Conservation (phyloP, 2,888 invertebrate genomes). For the Choreutis nemorana region DNA sequence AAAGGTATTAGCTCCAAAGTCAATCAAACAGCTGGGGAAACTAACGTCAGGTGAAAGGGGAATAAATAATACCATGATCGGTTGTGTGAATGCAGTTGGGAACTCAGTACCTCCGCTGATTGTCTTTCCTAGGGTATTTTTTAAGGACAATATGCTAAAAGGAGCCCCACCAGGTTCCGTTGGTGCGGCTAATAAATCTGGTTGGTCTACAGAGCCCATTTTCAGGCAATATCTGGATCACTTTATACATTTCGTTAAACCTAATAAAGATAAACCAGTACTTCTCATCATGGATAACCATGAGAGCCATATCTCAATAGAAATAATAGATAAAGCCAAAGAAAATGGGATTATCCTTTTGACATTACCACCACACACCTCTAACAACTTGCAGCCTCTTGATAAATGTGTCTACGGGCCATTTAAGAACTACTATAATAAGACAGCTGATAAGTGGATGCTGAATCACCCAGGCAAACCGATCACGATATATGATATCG, state of each 20-base stretch:
- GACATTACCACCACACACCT: conserved; percentile 23
- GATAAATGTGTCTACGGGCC: conserved; percentile 19
- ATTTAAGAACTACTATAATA: conserved; percentile 12
- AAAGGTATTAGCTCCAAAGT: conserved; percentile 18
- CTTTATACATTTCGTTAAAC: conserved; percentile 18
- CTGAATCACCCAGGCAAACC: conserved; percentile 14
- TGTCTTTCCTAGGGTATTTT: conserved; percentile 12
- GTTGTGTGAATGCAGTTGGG: conserved; percentile 10
- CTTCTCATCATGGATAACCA: conserved; percentile 12
- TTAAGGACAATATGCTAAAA: conserved; percentile 11
- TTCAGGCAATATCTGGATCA: conserved; percentile 16
- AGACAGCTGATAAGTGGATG: conserved; percentile 11
- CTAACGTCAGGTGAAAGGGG: conserved; percentile 8
- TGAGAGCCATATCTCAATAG: conserved; percentile 12
- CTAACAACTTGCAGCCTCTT: conserved; percentile 21
- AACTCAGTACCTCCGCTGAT: conserved; percentile 13
- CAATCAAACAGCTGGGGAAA: too few species aligned
- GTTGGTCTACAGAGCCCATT: conserved; percentile 11
- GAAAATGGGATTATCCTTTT: conserved; percentile 10
- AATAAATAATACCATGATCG: conserved; percentile 7
- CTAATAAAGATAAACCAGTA: conserved; percentile 14
- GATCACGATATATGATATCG: conserved; percentile 26
- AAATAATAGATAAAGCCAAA: conserved; percentile 10
- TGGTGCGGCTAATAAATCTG: conserved; percentile 13
- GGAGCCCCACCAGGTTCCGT: conserved; percentile 10